phyloP scores from a whole-genome alignment of 2,797 vertebrate genomes.

The Schizopygopsis malacanthus region DNA sequence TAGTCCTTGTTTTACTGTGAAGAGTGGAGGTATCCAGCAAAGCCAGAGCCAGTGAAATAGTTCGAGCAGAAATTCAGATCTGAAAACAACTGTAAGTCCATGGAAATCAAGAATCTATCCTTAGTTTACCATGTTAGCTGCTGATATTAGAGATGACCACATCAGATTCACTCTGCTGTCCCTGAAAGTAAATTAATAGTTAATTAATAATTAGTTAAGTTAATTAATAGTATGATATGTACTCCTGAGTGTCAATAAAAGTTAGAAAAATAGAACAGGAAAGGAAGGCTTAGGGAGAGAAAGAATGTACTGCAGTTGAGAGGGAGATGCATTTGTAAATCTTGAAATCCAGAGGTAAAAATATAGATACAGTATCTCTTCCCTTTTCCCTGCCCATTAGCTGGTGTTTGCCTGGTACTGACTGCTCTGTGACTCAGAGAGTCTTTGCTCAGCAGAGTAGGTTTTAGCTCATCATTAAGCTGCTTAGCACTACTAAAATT shows the following conservation, averaged over 20 bases:
- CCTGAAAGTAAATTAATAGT: not conserved
- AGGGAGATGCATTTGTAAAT: not conserved
- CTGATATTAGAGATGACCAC: not conserved
- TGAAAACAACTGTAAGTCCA: not conserved
- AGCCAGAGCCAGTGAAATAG: not conserved
- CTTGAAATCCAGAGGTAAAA: not conserved
- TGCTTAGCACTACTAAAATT: constrained; percentile 43
- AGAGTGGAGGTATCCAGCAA: not conserved
- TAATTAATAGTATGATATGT: not conserved
- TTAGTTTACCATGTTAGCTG: not conserved
- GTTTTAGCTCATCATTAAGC: constrained; percentile 48
- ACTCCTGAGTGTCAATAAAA: not conserved
- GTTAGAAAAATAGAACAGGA: not conserved
- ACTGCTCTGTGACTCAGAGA: constrained; percentile 16
- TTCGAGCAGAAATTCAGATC: not conserved
- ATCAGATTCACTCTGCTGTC: constrained; percentile 44
- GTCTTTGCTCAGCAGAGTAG: constrained; percentile 23
- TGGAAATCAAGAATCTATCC: not conserved
- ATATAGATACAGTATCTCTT: constrained; percentile 30
- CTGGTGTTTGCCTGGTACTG: constrained; percentile 20
- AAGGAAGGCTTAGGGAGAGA: not conserved
- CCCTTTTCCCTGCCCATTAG: not conserved
- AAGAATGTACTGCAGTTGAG: not conserved
- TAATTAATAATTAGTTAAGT: not conserved
- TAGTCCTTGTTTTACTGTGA: constrained; percentile 8